Base-by-base conservation (phyloP, 2,113 vertebrate genomes). In the Pelecanus crispus region DNA sequence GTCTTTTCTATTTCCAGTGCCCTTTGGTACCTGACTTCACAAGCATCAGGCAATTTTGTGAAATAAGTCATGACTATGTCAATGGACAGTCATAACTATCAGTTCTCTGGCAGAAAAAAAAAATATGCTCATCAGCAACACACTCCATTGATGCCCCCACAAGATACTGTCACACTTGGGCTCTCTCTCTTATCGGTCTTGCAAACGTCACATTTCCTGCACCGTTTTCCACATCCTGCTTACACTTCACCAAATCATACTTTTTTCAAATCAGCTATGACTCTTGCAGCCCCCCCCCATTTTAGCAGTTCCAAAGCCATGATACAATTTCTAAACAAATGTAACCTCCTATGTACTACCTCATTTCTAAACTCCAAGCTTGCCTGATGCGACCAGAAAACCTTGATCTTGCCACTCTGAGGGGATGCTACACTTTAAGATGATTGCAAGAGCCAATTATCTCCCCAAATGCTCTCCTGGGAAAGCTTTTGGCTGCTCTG, bases 171-270 rank as follows among this genome's bases (percentile, higher is more conserved):
- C 53, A 58, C 61, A 40, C 53, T 28, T 40, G 47, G 49, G 44
- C 38, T 36, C 29, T 42, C 75, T 81, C 36, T 63, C 53, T 68
- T 49, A 73, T n/a, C n/a, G 87, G 2, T 55, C 87, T 55, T 26
- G 36, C 49, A 61, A 79, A 49, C 1, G 29, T 52, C 65, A 89
- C 56, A 15, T 75, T 94, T 94, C 89, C 94, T 87, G 83, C 61
- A 56, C 34, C 65, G 17, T 92, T 59, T 94, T 92, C 81, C 84
- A 89, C 94, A 87, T 97, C 84, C 86, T 95, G 91, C 91, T 74
- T 59, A 55, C 29, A 42, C 18, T 32, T 66, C 53, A 86, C 21
- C 45, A 78, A 85, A 91, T 28, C 26, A 50, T 2, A 52, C 38
- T n/a, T 55, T 44, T 71, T 91, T 68, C 70, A 71, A 56, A 88